phyloP scores from a whole-genome alignment of 1,140 invertebrate genomes.

The Bombyx mandarina region DNA sequence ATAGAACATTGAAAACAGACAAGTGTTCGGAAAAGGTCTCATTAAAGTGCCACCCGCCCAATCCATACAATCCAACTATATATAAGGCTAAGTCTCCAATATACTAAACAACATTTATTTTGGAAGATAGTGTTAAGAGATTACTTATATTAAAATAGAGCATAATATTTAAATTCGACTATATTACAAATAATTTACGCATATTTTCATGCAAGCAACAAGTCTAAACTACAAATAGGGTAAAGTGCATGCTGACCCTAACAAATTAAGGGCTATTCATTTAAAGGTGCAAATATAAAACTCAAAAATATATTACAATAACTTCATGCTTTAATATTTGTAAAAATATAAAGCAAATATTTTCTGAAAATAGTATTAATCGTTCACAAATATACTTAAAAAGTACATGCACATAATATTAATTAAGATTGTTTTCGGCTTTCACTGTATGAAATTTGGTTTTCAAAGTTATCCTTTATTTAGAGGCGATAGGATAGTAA shows the following conservation, averaged over 20 bases:
- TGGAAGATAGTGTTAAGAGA: conserved; percentile 58
- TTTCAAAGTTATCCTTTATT: too few relatives aligned
- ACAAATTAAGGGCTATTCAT: conserved; percentile 2
- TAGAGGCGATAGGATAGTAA: too few relatives aligned
- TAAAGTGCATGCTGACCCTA: conserved; percentile 44
- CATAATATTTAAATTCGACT: conserved; percentile 30
- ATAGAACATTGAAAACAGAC: conserved; percentile 8
- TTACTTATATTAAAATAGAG: conserved; percentile 24
- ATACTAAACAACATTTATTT: conserved; percentile 64
- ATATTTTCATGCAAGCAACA: conserved; percentile 64
- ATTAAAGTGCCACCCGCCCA: conserved; percentile 29
- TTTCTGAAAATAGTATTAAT: too few relatives aligned
- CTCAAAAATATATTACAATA: too few relatives aligned
- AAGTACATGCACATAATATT: too few relatives aligned
- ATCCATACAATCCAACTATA: conserved; percentile 27
- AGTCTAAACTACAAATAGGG: conserved; percentile 38
- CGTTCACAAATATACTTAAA: too few relatives aligned
- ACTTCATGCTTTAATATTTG: too few relatives aligned
- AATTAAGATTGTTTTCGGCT: too few relatives aligned
- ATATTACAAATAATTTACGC: conserved; percentile 29
- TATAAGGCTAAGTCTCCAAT: conserved; percentile 37
- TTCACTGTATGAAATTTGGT: too few relatives aligned
- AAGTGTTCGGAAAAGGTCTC: conserved; percentile 15
- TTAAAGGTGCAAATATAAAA: too few relatives aligned
- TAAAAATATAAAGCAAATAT: too few relatives aligned